Percentiles rank a stretch among this genome's conserved stretches.
These are phyloP conservation scores for Thecophora atra DNA, from an alignment of 2,888 invertebrate genomes.

Conservation along the genomic window DNA sequence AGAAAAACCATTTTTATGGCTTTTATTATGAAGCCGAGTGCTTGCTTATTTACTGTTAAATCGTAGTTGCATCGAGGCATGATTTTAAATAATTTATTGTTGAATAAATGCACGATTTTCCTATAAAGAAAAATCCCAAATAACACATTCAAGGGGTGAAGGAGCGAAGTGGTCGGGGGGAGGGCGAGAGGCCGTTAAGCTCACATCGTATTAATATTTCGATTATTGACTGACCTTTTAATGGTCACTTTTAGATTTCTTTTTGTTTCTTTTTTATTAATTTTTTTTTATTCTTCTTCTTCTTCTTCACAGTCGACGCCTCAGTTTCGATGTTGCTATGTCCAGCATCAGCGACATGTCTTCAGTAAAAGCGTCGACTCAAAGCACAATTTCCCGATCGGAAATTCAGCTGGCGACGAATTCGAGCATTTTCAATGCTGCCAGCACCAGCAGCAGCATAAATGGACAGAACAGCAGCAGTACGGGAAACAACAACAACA, in stretches of 20 bases:
- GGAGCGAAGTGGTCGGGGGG: background rate
- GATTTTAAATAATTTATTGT: slow-evolving; percentile 20
- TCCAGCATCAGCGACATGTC: slow-evolving; percentile 40
- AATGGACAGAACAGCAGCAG: slow-evolving; percentile 7
- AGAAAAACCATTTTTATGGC: background rate
- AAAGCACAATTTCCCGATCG: slow-evolving; percentile 31
- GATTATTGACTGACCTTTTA: too few species aligned
- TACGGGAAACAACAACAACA: slow-evolving; percentile 38
- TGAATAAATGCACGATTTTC: slow-evolving; percentile 24
- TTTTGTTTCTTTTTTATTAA: too few species aligned
- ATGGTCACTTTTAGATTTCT: too few species aligned
- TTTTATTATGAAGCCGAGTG: too few species aligned
- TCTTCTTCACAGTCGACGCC: slow-evolving; percentile 26
- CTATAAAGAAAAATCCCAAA: too few species aligned
- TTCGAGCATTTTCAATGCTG: slow-evolving; percentile 23
- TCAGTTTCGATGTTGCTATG: slow-evolving; percentile 6
- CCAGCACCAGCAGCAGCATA: slow-evolving; percentile 22
- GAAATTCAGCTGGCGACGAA: slow-evolving; percentile 37
- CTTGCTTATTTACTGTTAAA: too few species aligned
- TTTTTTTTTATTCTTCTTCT: background rate
- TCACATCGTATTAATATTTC: too few species aligned
- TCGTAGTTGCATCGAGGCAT: slow-evolving; percentile 1
- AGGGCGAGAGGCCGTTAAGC: background rate
- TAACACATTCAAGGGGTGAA: background rate
- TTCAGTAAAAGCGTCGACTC: slow-evolving; percentile 37